Conservation (phyloP, 2,113 vertebrate species). For the Talpa occidentalis region DNA sequence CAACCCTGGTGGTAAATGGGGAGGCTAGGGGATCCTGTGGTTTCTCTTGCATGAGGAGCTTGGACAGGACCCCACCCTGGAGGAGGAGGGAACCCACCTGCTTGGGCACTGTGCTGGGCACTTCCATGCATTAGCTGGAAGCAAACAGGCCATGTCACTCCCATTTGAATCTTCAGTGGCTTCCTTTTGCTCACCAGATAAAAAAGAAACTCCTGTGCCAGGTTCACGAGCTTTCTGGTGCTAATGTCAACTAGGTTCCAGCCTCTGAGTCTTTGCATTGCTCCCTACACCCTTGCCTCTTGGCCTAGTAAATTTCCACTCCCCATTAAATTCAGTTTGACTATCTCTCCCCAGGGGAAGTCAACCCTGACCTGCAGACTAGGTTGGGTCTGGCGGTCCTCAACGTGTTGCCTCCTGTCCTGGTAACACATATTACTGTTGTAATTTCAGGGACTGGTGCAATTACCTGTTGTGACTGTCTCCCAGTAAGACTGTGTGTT, state of each 20-base stretch:
- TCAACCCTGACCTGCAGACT: background rate
- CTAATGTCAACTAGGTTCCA: background rate
- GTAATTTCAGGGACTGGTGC: background rate
- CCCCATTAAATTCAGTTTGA: background rate
- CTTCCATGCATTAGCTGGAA: background rate
- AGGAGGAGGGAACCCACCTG: background rate
- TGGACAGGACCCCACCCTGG: background rate
- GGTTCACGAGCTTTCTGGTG: background rate
- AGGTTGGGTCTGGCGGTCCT: background rate
- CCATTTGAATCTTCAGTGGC: background rate
- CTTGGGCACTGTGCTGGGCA: background rate
- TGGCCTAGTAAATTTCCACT: background rate
- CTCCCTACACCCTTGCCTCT: background rate
- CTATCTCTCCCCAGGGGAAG: background rate
- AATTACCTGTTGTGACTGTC: background rate
- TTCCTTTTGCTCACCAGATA: background rate
- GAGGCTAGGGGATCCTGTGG: background rate
- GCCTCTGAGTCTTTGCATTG: background rate
- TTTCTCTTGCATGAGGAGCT: background rate
- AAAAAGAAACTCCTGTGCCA: background rate
- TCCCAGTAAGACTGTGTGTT: background rate
- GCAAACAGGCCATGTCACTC: accelerated
- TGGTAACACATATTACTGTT: background rate
- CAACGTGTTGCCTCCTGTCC: background rate
- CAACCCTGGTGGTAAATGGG: background rate